These are phyloP conservation scores for Ctenopoma multispine DNA, from an alignment of 2,797 vertebrate species.

Conservation along the genomic window DNA sequence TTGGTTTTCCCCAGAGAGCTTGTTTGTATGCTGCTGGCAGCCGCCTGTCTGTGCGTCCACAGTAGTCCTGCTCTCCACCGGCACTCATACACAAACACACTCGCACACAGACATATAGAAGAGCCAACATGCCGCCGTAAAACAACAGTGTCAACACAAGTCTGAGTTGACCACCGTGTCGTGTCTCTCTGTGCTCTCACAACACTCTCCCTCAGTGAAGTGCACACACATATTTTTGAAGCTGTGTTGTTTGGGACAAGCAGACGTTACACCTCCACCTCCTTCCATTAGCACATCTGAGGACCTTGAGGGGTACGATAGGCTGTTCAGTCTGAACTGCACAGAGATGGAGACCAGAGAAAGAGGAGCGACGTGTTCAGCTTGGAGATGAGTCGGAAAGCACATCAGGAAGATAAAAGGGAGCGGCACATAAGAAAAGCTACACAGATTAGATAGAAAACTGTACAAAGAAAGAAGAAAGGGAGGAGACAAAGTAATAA, in stretches of 20 bases:
- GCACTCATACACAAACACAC: background rate
- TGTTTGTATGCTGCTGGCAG: conserved; percentile 73
- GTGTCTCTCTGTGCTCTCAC: conserved; percentile 13
- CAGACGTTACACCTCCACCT: conserved; percentile 5
- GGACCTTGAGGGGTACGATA: background rate
- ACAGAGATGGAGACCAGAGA: conserved; percentile 2
- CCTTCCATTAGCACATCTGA: conserved; percentile 35
- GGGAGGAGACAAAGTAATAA: background rate
- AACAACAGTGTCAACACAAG: conserved; percentile 34
- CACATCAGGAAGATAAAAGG: conserved; percentile 10
- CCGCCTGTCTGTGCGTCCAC: conserved; percentile 44
- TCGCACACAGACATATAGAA: background rate
- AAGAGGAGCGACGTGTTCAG: background rate
- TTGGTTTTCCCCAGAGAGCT: conserved; percentile 69
- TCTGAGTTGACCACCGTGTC: conserved; percentile 38
- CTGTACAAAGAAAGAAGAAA: conserved; percentile 6
- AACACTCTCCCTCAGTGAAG: background rate
- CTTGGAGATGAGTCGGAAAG: background rate
- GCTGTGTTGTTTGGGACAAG: conserved; percentile 15
- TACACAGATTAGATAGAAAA: background rate
- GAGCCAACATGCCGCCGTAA: conserved; percentile 17
- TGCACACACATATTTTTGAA: background rate
- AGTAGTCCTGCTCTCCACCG: conserved; percentile 9
- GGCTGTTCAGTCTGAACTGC: conserved; percentile 8
- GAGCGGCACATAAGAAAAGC: background rate